Percentiles rank a stretch among this genome's conserved stretches.
Conservation (phyloP, 2,113 vertebrate genomes). For the Illadopsis cleaveri region DNA sequence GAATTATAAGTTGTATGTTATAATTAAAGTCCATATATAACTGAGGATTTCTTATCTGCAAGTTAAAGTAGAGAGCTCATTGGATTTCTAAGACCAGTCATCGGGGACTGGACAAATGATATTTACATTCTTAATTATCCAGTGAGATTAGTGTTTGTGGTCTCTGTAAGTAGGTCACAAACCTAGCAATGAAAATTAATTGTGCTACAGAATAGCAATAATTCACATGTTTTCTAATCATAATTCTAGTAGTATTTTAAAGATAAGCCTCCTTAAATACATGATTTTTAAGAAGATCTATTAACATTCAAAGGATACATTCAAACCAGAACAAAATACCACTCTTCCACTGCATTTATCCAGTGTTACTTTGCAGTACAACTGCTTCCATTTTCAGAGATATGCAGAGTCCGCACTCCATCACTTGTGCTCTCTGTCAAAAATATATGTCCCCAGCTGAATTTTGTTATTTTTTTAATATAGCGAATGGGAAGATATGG, state of each 20-base stretch:
- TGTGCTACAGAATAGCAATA: background rate
- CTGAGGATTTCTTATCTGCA: conserved; percentile 49
- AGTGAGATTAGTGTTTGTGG: conserved; percentile 66
- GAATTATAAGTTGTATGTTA: conserved; percentile 6
- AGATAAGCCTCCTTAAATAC: conserved; percentile 50
- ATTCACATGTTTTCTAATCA: conserved; percentile 51
- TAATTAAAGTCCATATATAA: conserved; percentile 32
- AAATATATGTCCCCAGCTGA: background rate
- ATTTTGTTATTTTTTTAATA: background rate
- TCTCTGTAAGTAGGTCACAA: conserved; percentile 67
- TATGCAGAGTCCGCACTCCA: background rate
- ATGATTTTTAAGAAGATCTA: conserved; percentile 39
- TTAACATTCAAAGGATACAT: conserved; percentile 30
- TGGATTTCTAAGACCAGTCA: conserved; percentile 67
- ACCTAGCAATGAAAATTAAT: conserved; percentile 65
- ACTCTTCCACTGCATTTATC: background rate
- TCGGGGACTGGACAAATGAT: conserved; percentile 62
- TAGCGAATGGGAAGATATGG: rapidly evolving
- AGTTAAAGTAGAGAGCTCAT: conserved; percentile 19
- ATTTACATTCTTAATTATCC: conserved; percentile 76
- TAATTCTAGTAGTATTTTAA: conserved; percentile 48
- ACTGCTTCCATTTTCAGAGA: background rate
- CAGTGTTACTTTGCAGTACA: background rate
- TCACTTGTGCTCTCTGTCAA: background rate
- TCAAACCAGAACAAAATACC: conserved; percentile 9